Evolutionary conservation across 2,113 vertebrate species (phyloP).

Genomic region (Meleagris gallopavo): DNA sequence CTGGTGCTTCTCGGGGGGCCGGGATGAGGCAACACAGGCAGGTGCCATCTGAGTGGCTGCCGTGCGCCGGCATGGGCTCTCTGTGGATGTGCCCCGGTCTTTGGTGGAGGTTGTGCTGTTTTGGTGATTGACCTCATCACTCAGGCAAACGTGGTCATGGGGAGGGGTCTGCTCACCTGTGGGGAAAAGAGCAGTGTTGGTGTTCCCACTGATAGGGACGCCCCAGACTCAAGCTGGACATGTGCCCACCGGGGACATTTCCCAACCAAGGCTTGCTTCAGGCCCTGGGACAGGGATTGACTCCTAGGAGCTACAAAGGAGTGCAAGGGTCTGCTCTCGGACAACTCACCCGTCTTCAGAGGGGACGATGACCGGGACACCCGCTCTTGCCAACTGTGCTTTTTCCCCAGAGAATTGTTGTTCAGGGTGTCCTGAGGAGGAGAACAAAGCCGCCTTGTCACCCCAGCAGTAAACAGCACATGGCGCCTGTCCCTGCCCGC

Average conservation of each 20-base stretch:
- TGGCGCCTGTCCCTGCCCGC: slow-evolving; percentile 55
- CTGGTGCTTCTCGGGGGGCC: slow-evolving; percentile 72
- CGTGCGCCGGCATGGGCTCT: slow-evolving; percentile 86
- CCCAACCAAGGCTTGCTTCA: background rate
- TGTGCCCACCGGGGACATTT: background rate
- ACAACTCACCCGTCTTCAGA: slow-evolving; percentile 90
- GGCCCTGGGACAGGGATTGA: background rate
- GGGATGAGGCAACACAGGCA: slow-evolving; percentile 62
- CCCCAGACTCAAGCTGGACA: background rate
- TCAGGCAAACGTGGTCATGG: slow-evolving; percentile 93
- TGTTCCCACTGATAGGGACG: background rate
- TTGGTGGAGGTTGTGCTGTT: slow-evolving; percentile 88
- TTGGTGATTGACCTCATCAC: slow-evolving; percentile 91
- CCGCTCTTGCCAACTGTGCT: slow-evolving; percentile 98
- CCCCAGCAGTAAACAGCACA: slow-evolving; percentile 57
- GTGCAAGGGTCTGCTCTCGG: background rate
- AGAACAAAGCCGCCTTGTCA: slow-evolving; percentile 77
- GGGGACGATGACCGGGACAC: slow-evolving; percentile 94
- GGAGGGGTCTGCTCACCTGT: slow-evolving; percentile 90
- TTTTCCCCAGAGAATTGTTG: slow-evolving; percentile 98
- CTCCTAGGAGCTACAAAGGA: background rate
- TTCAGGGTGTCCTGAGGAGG: slow-evolving; percentile 92
- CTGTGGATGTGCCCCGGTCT: slow-evolving; percentile 94
- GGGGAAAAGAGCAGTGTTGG: background rate
- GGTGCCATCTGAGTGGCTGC: slow-evolving; percentile 85